phyloP scores from a whole-genome alignment of 2,113 vertebrate species.

The Calidris pygmaea region DNA sequence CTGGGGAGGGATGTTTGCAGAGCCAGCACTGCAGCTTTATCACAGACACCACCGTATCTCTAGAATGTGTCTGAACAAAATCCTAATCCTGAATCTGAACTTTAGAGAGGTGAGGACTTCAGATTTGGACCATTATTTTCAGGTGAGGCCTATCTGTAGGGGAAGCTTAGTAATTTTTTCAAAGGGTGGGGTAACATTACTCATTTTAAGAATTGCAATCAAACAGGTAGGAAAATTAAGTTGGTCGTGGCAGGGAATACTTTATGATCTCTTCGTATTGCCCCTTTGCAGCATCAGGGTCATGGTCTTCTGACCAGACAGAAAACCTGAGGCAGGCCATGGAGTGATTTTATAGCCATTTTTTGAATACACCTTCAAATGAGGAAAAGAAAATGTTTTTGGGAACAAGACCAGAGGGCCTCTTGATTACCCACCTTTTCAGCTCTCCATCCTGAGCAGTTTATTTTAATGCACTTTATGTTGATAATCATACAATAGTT shows the following conservation, averaged over 20 bases:
- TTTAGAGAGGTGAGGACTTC: not conserved
- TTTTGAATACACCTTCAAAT: not conserved
- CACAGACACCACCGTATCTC: not conserved
- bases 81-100: not conserved
- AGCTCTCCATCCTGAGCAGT: not conserved
- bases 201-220: not conserved
- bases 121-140: not conserved
- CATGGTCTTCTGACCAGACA: fast-evolving
- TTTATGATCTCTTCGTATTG: not conserved
- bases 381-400: not conserved
- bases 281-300: not conserved
- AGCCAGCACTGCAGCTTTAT: not conserved
- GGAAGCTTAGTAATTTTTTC: not conserved
- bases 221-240: not conserved
- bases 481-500: not conserved
- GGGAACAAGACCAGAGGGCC: not conserved
- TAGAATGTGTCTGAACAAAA: constrained; percentile 6
- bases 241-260: not conserved
- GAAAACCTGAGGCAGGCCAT: not conserved
- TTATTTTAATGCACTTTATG: not conserved
- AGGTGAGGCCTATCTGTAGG: not conserved
- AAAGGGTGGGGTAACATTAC: not conserved
- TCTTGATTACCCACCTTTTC: not conserved
- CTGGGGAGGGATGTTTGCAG: not conserved
- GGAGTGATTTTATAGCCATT: not conserved